Base-by-base conservation (phyloP, 2,113 vertebrate genomes). In the Zosterops japonicus region DNA sequence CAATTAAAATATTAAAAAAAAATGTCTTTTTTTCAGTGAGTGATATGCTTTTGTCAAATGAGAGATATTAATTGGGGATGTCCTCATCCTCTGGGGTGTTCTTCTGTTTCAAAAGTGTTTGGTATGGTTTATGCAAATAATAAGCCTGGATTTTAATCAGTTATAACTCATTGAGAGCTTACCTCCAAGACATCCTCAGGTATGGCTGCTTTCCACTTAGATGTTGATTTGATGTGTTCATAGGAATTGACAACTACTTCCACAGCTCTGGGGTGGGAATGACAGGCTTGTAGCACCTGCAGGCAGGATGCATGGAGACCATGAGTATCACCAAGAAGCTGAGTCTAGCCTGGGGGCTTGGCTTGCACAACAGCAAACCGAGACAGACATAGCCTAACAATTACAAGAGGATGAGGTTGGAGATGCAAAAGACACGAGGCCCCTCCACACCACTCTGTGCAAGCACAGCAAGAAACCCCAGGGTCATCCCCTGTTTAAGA, bases 181-280 rank as follows among this genome's bases (percentile, higher is more conserved):
- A 99, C 99, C 98, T 99, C 82, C 94, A 99, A 98, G 95, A 98
- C 97, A 12, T 98, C 98, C 3, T 99, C 98, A 19, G 99, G 98
- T 94, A 99, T 98, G 44, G 98, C 98, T 63, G 94, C 77, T 88
- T 97, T 98, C 99, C 99, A 99, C 94, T 98, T 99, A 0, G 88
- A 96, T 12, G 98, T 99, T 21, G 98, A 97, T 72, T 97, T 98
- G 91, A 99, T 97, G 75, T 96, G 98, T 59, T 99, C 98, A 0
- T 99, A 99, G 27, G 98, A 98, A 87, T 99, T 99, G 70, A 98
- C 95, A 5, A 99, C 96, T 35, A 99, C 95, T 94, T 99, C 99
- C 13, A 99, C 96, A 6, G 98, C 98, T 88, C 93, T 98, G 42
- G 99, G 99, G 74, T 94, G 98, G 85, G 98, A 97, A 60, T 98